Evolutionary conservation across 2,797 vertebrate species (phyloP).

Genomic region (Aselliscus stoliczkanus): DNA sequence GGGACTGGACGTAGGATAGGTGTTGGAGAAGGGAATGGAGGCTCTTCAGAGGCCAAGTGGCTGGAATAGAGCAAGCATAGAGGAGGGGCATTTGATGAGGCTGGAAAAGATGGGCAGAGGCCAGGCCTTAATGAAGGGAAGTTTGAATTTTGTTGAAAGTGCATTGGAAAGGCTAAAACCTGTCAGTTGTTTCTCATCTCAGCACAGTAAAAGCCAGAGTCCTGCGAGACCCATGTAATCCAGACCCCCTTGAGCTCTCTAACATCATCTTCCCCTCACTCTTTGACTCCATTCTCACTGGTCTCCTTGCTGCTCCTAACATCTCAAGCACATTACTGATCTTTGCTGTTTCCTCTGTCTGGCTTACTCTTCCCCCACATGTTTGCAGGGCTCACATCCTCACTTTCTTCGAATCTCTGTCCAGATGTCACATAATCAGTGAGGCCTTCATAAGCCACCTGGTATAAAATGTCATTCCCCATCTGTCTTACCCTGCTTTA

Average conservation of each 20-base stretch:
- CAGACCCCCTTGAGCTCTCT: background rate
- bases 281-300: background rate
- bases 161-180: background rate
- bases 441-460: background rate
- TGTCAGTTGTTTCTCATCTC: background rate
- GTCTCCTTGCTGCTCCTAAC: background rate
- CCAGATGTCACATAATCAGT: background rate
- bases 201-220: background rate
- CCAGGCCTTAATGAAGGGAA: background rate
- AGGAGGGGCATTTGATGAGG: background rate
- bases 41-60: background rate
- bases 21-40: background rate
- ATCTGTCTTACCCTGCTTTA: background rate
- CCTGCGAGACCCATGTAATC: background rate
- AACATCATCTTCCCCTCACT: accelerated
- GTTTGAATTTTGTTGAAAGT: background rate
- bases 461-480: background rate
- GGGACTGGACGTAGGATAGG: background rate
- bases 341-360: background rate
- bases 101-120: background rate
- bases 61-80: background rate
- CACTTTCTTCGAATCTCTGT: background rate
- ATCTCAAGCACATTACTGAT: background rate
- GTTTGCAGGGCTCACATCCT: background rate
- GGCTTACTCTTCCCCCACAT: background rate